These are phyloP conservation scores for Unio delphinus DNA, from an alignment of 2,888 invertebrate genomes.

Conservation along the genomic window DNA sequence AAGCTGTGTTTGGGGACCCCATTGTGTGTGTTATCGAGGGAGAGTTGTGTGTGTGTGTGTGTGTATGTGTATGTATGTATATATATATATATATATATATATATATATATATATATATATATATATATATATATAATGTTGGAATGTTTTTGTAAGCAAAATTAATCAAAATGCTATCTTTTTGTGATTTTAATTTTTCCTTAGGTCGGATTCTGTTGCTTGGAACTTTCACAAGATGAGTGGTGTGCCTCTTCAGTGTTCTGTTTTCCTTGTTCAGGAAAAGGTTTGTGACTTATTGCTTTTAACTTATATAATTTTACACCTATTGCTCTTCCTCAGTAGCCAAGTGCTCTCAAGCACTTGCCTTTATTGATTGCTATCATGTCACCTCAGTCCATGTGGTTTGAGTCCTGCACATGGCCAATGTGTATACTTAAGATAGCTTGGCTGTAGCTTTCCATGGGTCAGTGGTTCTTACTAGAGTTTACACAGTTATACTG, in stretches of 20 bases:
- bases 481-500: no score
- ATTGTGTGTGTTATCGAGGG: no score
- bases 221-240: constrained; percentile 96
- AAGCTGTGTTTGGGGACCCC: no score
- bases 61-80: neutral
- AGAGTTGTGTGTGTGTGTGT: no score
- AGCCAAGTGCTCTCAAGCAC: no score
- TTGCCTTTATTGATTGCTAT: no score
- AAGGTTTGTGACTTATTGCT: constrained; percentile 31
- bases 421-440: no score
- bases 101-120: neutral
- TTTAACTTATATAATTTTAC: neutral
- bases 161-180: neutral
- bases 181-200: constrained; percentile 14
- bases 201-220: constrained; percentile 87
- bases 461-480: no score
- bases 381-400: no score
- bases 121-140: neutral
- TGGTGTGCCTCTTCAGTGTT: constrained; percentile 90
- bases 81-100: neutral
- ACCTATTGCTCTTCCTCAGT: no score
- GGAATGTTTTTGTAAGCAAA: neutral
- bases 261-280: constrained; percentile 52
- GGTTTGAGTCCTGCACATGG: no score
- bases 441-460: no score